Evolutionary conservation across 2,797 vertebrate genomes (phyloP), one percentile per base, ranked within the genome.

Genomic region (Hydrocynus forskahlii): DNA sequence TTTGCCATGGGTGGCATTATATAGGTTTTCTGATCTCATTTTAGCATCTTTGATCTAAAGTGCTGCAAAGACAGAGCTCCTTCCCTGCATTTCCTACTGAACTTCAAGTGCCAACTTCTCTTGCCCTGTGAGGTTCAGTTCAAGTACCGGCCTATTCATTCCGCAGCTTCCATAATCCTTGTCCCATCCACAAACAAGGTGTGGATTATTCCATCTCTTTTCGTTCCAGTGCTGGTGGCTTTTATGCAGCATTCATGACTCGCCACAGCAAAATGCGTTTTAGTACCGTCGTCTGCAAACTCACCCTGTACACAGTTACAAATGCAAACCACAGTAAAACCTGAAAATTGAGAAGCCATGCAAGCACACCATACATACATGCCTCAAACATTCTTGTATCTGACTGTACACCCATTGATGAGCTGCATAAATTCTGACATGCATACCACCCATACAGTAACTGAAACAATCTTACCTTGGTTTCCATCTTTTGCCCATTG

Each of bases 251-350:
- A 97, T 59, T 93, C 91, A 64, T 96, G 96, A 19, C 91, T 88
- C 38, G 92, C 95, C 63, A 98, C 64, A 8, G 57, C 90, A 92
- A 99, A 99, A 88, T 94, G 94, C 0, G 97, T 99, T 91, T 98
- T 96, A n/a, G 96, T 97, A 66, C 97, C 96, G 3, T 98, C 96
- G 3, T 98, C 97, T 48, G 97, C 96, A 89, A 99, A 98, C 93
- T 98, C 96, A 12, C 97, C 97, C 97, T 99, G 87, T 38, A 78
- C 43, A 81, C 60, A 66, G 54, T 85, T 54, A 50, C n/a, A 75
- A 12, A 74, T 4, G 59, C 50, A 76, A 55, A 67, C 16, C 54
- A 76, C 55, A 69, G 1, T 13, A 13, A 62, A n/a, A 25, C 29
- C 43, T 21, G 19, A 13, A 9, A 16, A 59, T 48, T 13, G 16